Evolutionary conservation across 2,888 invertebrate genomes (phyloP).

Genomic region (Troilus luridus): DNA sequence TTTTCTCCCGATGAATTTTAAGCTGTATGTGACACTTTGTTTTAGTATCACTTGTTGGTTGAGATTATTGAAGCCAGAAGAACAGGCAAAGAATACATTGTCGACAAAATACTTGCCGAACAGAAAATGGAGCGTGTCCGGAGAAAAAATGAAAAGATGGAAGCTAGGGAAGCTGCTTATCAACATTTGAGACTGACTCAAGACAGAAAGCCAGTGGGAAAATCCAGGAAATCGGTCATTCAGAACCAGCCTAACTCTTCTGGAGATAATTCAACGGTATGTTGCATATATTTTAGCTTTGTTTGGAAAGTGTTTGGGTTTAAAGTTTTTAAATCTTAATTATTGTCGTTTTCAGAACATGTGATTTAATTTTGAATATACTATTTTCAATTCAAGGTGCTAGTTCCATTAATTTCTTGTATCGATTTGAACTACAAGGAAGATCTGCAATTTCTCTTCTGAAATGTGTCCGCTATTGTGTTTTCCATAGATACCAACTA

Average conservation of each 20-base stretch:
- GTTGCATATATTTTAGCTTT: not conserved
- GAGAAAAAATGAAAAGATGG: slow-evolving; percentile 57
- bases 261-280: not conserved
- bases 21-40: not conserved
- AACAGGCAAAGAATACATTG: slow-evolving; percentile 56
- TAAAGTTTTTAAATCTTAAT: not conserved
- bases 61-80: slow-evolving; percentile 58
- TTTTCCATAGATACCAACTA: not conserved
- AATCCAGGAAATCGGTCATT: not conserved
- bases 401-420: not conserved
- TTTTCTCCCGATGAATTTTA: not conserved
- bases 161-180: slow-evolving; percentile 55
- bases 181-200: slow-evolving; percentile 44
- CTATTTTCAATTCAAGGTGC: not conserved
- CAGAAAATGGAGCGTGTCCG: slow-evolving; percentile 56
- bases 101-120: slow-evolving; percentile 57
- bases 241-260: not conserved
- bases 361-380: not conserved
- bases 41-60: slow-evolving; percentile 57
- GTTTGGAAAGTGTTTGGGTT: not conserved
- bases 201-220: slow-evolving; percentile 42
- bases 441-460: not conserved
- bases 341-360: not conserved
- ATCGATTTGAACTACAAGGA: not conserved
- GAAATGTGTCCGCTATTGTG: not conserved